These are phyloP conservation scores for Aramus guarauna DNA, from an alignment of 2,113 vertebrate species.

Conservation along the genomic window DNA sequence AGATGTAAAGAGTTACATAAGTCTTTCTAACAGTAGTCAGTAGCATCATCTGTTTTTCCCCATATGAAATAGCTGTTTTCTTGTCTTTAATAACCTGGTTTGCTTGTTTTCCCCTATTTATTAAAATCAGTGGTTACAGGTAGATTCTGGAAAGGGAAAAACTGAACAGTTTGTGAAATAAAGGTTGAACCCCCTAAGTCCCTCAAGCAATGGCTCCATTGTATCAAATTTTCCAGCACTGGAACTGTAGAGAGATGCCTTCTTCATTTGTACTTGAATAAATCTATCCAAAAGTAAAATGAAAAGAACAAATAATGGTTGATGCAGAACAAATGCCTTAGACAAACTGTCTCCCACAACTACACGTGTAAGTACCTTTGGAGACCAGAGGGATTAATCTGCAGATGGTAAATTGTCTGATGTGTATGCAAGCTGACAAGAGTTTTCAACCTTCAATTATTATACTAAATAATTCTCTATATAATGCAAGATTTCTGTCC, in stretches of 20 bases:
- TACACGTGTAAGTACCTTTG: background rate
- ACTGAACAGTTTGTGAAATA: background rate
- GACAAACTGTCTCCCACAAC: background rate
- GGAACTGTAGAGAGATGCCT: background rate
- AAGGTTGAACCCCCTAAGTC: background rate
- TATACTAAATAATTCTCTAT: conserved; percentile 41
- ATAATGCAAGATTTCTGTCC: conserved; percentile 14
- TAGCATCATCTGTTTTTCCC: background rate
- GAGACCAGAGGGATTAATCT: background rate
- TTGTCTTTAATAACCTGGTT: background rate
- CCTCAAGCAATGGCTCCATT: background rate
- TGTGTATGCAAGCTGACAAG: conserved; percentile 23
- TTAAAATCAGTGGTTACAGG: background rate
- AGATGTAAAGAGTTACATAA: background rate
- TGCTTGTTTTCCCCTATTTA: background rate
- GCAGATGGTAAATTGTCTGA: conserved; percentile 39
- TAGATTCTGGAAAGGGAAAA: background rate
- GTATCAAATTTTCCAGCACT: background rate
- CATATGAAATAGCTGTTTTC: background rate
- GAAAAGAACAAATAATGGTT: conserved; percentile 31
- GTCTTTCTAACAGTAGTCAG: background rate
- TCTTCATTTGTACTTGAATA: conserved; percentile 4
- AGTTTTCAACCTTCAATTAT: conserved; percentile 36
- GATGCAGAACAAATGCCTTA: background rate
- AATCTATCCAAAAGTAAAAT: background rate